Conservation (phyloP, 2,797 vertebrate genomes). For the Crax fasciolata region DNA sequence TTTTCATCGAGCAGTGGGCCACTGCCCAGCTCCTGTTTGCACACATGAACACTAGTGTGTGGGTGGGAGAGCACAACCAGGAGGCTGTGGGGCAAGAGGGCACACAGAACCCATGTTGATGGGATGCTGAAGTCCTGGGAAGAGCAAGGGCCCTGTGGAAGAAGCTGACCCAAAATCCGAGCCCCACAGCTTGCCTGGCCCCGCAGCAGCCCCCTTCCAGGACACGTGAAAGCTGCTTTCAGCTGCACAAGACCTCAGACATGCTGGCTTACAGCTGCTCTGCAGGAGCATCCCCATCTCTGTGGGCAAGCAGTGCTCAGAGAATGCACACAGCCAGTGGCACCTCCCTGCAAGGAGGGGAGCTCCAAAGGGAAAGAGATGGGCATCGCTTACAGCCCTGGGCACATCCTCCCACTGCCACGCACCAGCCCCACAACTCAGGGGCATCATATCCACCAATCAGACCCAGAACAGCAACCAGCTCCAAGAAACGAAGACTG, state of each 20-base stretch:
- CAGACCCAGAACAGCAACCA: background rate
- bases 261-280: background rate
- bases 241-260: fast-evolving
- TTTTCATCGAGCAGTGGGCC: slow-evolving; percentile 4
- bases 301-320: too few relatives aligned
- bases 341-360: too few relatives aligned
- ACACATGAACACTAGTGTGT: fast-evolving
- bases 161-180: background rate
- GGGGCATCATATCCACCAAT: too few relatives aligned
- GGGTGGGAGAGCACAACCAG: background rate
- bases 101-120: background rate
- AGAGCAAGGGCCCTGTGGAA: too few relatives aligned
- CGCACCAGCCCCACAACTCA: too few relatives aligned
- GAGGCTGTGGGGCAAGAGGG: fast-evolving
- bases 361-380: too few relatives aligned
- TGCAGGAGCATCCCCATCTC: too few relatives aligned
- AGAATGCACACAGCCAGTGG: too few relatives aligned
- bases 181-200: too few relatives aligned
- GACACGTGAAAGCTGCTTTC: background rate
- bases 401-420: too few relatives aligned
- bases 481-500: background rate
- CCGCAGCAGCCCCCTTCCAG: background rate
- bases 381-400: too few relatives aligned
- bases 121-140: too few relatives aligned
- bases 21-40: background rate